Base-by-base conservation (phyloP, 2,888 invertebrate species). In the Gortyna flavago region DNA sequence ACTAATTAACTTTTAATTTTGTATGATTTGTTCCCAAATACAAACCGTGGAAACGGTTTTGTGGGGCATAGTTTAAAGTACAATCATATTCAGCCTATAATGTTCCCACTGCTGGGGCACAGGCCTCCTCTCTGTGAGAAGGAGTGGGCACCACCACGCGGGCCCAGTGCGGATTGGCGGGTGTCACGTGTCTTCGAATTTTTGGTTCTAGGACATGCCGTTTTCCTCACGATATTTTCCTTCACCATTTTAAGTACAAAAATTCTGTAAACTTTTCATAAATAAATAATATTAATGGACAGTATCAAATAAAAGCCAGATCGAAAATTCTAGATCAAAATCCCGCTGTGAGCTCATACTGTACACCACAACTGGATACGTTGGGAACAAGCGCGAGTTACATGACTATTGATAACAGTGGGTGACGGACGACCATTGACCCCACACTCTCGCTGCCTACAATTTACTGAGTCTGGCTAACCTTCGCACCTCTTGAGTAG, bases 381-480 rank as follows among this genome's bases (percentile, higher is more conserved):
- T 89, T 91, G 90, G 88, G 92, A 93, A 93, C 91, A 92, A 91
- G 92, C 89, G 90, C 89, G 89, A 92, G 93, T 92, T 93, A 93
- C 92, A 90, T 87, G 88, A 90, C 92, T 92, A 95, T 95, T 95
- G 94, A 93, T 93, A 93, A 89, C 90, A 93, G 90, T 92, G 88
- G 93, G 94, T 95, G 94, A 95, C 81, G 94, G 93, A 90, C 95
- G 94, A 90, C 74, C 93, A 87, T 92, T 93, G 95, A 93, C 94
- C 93, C 59, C 51, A 44, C 61, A 73, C 75, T 77, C 75, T 79
- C 70, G 87, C 76, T 83, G 81, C 84, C 79, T 72, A 73, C 81
- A 77, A 80, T 80, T 76, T 76, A 71, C 57, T 71, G 59, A 57
- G 57, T 32, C 35, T 41, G 51, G 25, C 51, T 75, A 73, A 79